Percentiles rank a stretch among this genome's conserved stretches.
phyloP scores from a whole-genome alignment of 2,888 invertebrate genomes.

The Hirtodrosophila confusa region DNA sequence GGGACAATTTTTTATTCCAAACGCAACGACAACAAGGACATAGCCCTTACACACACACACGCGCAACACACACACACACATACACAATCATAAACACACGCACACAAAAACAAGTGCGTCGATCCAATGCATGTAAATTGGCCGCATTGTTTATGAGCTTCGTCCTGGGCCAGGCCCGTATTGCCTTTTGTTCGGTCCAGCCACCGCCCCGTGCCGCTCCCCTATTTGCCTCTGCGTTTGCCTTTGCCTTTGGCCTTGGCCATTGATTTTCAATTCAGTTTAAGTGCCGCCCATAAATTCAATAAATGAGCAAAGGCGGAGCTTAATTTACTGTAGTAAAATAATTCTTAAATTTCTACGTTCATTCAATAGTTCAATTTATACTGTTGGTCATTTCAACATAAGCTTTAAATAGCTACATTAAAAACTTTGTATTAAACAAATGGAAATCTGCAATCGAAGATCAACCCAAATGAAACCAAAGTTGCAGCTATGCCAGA shows the following conservation, averaged over 20 bases:
- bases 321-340: slow-evolving; percentile 22
- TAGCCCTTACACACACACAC: slow-evolving; percentile 29
- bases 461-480: no score
- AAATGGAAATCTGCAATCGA: background rate
- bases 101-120: slow-evolving; percentile 30
- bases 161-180: slow-evolving; percentile 25
- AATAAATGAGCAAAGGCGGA: slow-evolving; percentile 60
- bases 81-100: slow-evolving; percentile 8
- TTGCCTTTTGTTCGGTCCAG: slow-evolving; percentile 51
- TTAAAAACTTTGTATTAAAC: background rate
- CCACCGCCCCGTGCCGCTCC: background rate
- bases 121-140: slow-evolving; percentile 72
- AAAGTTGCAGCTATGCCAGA: no score
- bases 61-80: slow-evolving; percentile 5
- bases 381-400: slow-evolving; percentile 6
- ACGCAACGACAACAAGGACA: slow-evolving; percentile 41
- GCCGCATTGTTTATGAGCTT: slow-evolving; percentile 71
- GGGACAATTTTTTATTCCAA: slow-evolving; percentile 74
- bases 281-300: slow-evolving; percentile 71
- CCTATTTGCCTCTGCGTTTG: slow-evolving; percentile 25
- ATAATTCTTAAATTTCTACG: slow-evolving; percentile 10
- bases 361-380: slow-evolving; percentile 16
- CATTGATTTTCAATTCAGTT: slow-evolving; percentile 76
- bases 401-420: background rate
- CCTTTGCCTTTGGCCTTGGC: slow-evolving; percentile 54